Percentiles rank a stretch among this genome's conserved stretches.
Conservation (phyloP, 2,888 invertebrate genomes). For the Drosophila anceps region DNA sequence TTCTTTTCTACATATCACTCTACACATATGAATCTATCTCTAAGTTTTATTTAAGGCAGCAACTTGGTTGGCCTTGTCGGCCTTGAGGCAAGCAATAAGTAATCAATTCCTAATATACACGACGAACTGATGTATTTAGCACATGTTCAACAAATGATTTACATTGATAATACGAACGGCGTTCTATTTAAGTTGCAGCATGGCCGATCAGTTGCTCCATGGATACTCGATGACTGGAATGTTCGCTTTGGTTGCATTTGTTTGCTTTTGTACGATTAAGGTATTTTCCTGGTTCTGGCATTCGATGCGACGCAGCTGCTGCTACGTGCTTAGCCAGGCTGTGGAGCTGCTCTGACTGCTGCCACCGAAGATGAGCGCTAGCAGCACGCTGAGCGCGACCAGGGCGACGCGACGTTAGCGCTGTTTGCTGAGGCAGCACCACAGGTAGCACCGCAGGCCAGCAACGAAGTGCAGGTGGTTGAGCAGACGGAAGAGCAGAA, state of each 20-base stretch:
- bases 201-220: not conserved
- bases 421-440: not conserved
- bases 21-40: not conserved
- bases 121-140: constrained; percentile 1
- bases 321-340: constrained; percentile 5
- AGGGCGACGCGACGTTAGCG: constrained; percentile 4
- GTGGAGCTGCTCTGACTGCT: too few species aligned
- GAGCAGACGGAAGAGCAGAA: constrained; percentile 19
- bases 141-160: not conserved
- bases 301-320: constrained; percentile 4
- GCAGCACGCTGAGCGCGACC: not conserved
- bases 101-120: not conserved
- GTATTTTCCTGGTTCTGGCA: constrained; percentile 3
- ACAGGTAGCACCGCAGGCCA: not conserved
- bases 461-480: constrained; percentile 8
- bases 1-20: not conserved
- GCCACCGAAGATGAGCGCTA: not conserved
- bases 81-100: not conserved
- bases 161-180: not conserved
- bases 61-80: not conserved
- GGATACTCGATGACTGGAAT: not conserved
- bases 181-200: not conserved
- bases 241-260: not conserved
- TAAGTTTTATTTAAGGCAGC: not conserved
- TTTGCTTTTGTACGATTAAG: not conserved